A percentile compares a stretch with the other conserved stretches of the same genome.
Evolutionary conservation across 2,797 vertebrate species (phyloP).

Genomic region (Phylloscopus collybita): DNA sequence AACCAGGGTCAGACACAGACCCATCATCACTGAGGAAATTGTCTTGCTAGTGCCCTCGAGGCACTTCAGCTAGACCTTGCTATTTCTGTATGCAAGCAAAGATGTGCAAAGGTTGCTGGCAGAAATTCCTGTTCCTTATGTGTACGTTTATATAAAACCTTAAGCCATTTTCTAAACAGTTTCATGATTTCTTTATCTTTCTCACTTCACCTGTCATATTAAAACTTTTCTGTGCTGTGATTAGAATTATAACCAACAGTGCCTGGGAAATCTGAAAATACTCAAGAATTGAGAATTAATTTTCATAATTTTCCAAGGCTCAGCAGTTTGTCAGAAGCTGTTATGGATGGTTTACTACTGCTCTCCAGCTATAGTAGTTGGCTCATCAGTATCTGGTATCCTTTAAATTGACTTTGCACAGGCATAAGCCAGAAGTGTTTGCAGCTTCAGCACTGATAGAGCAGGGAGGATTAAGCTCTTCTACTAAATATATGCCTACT

Average conservation of each 20-base stretch:
- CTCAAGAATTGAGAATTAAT: background rate
- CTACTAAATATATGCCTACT: background rate
- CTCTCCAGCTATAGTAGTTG: background rate
- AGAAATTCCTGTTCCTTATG: background rate
- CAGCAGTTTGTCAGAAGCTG: background rate
- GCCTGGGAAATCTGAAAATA: background rate
- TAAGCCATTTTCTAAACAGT: background rate
- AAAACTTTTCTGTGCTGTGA: background rate
- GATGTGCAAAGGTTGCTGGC: background rate
- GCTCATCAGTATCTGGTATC: background rate
- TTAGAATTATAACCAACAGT: background rate
- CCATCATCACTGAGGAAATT: background rate
- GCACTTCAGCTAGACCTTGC: background rate
- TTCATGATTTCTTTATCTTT: background rate
- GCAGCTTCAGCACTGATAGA: background rate
- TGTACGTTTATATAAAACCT: background rate
- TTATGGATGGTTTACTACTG: background rate
- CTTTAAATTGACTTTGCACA: background rate
- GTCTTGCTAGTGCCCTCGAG: background rate
- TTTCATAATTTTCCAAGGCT: conserved; percentile 19
- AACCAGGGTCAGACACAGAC: background rate
- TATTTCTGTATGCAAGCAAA: background rate
- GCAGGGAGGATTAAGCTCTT: conserved; percentile 6
- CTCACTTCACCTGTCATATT: background rate
- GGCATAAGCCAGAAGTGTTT: background rate